Conservation (phyloP, 2,888 invertebrate species). For the Amphipoea lucens region DNA sequence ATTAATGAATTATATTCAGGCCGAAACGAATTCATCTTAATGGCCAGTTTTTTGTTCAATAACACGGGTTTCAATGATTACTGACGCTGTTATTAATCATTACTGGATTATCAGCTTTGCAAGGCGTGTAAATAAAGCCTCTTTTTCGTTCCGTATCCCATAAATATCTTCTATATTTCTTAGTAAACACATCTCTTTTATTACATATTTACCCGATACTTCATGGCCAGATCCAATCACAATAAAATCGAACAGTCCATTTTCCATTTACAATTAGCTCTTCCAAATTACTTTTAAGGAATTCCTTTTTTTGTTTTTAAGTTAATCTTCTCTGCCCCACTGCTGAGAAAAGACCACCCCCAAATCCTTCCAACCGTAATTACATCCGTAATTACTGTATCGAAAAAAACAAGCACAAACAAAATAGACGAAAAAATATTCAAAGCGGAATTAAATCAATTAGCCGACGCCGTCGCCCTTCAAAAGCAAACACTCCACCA, state of each 20-base stretch:
- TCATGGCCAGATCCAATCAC: not conserved
- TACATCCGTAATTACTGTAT: conserved; percentile 11
- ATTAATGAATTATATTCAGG: conserved; percentile 22
- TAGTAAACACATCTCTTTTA: conserved; percentile 17
- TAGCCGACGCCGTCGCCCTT: conserved; percentile 63
- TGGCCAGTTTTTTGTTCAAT: not conserved
- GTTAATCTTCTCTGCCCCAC: not conserved
- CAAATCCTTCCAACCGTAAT: not conserved
- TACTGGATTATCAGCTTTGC: not conserved
- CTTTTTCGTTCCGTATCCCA: not conserved
- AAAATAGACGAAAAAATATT: conserved; percentile 53
- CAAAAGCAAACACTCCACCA: conserved; percentile 64
- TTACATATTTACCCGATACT: conserved; percentile 6
- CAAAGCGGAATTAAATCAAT: conserved; percentile 72
- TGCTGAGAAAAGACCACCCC: not conserved
- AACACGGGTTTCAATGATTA: conserved; percentile 5
- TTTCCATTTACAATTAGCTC: conserved; percentile 14
- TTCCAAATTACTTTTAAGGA: conserved; percentile 1
- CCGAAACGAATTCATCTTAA: conserved; percentile 28
- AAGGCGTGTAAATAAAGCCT: not conserved
- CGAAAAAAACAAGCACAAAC: conserved; percentile 26
- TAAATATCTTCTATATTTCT: conserved; percentile 31
- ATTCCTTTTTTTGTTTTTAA: not conserved
- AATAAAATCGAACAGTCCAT: conserved; percentile 19
- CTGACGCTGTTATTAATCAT: conserved; percentile 36